Base-by-base conservation (phyloP, 1,140 invertebrate species). In the Carcinoscorpius rotundicauda region DNA sequence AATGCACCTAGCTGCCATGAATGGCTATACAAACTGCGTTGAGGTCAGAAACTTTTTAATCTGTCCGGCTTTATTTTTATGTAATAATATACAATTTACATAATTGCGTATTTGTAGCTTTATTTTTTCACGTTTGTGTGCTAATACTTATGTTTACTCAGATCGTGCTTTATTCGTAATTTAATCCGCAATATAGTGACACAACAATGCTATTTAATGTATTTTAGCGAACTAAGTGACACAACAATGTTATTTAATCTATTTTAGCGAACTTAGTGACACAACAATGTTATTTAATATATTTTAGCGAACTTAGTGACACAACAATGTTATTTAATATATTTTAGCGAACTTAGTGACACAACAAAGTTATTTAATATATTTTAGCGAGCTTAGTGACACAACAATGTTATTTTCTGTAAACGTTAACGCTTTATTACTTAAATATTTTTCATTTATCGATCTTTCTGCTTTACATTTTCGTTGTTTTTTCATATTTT, bases 1-100 rank as follows among this genome's bases (percentile, higher is more conserved):
- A 4, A 73, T 77, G 48, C 77, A 78, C 60, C 58, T 77, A 10
- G 73, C 77, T 3, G 75, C 76, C 11, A 73, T 76, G 72, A 73
- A 75, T 68, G 77, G 77, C 2, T 75, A 78, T 67, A 72, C 75
- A 8, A 70, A 73, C 58, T 74, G 73, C 64, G 63, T 75, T 50
- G 68, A 69, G 9, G 68, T 69, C 63, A 57, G 61, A 5, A 55
- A 8, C 53, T 4, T 55, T 55, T 9, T 9, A n/a, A 9, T 9
- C 8, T 55, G n/a, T 8, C 53, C 8, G 53, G 8, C 8, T 55
- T 55, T 55, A 3, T 55, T 9, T 9, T 55, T 8, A 9, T 3
- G 3, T 55, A 8, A 55, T 8, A 55, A 55, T 9, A 55, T n/a
- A 55, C 53, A 55, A 8, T 55, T 55, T 3, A 55, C 53, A 55